phyloP scores from a whole-genome alignment of 2,797 vertebrate genomes.

The Jordanella pulchra region DNA sequence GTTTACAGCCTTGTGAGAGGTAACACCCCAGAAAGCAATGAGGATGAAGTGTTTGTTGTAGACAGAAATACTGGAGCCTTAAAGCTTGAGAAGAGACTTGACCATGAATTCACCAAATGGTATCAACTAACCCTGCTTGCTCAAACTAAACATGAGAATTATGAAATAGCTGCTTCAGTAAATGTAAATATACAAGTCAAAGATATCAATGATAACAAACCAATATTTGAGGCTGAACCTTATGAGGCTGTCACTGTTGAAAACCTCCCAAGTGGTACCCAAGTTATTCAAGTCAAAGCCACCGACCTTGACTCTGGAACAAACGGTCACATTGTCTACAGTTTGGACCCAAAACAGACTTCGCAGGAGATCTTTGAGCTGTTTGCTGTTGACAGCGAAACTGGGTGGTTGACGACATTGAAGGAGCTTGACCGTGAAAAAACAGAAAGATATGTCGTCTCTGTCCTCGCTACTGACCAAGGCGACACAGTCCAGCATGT shows the following conservation, averaged over 20 bases:
- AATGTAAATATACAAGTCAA: constrained; percentile 92
- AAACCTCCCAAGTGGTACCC: constrained; percentile 88
- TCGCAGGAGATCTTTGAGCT: constrained; percentile 81
- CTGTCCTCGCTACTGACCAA: constrained; percentile 87
- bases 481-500: constrained; percentile 88
- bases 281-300: constrained; percentile 92
- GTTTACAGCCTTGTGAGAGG: constrained; percentile 89
- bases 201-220: constrained; percentile 94
- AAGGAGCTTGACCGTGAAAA: constrained; percentile 92
- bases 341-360: constrained; percentile 86
- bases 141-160: constrained; percentile 78
- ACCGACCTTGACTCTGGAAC: constrained; percentile 90
- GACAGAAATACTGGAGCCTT: constrained; percentile 87
- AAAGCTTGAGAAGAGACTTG: constrained; percentile 92
- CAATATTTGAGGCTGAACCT: constrained; percentile 89
- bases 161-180: constrained; percentile 84
- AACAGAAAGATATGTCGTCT: constrained; percentile 80
- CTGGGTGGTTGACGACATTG: constrained; percentile 93
- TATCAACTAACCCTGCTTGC: constrained; percentile 90
- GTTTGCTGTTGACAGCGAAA: constrained; percentile 90
- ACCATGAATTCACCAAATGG: constrained; percentile 96
- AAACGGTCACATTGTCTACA: constrained; percentile 91
- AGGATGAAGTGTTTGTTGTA: constrained; percentile 89
- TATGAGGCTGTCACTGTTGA: constrained; percentile 92
- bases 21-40: constrained; percentile 91